Evolutionary conservation across 2,113 vertebrate genomes (phyloP).

Genomic region (Strix uralensis): DNA sequence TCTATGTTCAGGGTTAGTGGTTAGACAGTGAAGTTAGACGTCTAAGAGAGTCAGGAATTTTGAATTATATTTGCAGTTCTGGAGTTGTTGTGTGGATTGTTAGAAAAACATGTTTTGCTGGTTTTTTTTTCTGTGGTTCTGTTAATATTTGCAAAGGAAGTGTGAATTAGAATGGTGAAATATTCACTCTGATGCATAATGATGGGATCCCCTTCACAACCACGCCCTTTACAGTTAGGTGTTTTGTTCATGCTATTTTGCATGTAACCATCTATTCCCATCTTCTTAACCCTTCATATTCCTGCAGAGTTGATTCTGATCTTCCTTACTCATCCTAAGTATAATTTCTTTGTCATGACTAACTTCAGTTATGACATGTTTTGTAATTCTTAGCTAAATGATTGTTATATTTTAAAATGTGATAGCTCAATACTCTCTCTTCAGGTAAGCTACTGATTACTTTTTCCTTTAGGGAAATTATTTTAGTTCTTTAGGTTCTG

Average conservation of each 20-base stretch:
- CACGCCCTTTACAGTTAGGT: neutral
- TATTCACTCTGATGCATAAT: neutral
- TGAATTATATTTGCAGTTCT: neutral
- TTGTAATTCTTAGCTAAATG: neutral
- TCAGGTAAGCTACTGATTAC: neutral
- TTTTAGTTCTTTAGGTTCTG: neutral
- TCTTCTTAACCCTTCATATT: neutral
- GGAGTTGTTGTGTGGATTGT: neutral
- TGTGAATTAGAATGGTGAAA: conserved; percentile 10
- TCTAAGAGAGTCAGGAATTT: neutral
- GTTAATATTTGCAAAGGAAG: neutral
- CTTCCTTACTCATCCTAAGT: neutral
- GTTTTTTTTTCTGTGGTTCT: neutral
- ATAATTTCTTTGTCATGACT: neutral
- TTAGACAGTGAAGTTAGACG: neutral
- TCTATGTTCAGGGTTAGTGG: neutral
- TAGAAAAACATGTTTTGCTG: neutral
- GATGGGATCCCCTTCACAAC: neutral
- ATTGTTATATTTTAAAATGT: neutral
- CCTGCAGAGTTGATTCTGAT: neutral
- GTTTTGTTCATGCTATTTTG: neutral
- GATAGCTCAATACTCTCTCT: neutral
- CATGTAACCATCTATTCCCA: neutral
- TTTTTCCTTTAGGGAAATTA: neutral
- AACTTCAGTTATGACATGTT: neutral